A percentile compares a stretch with the other conserved stretches of the same genome.
Evolutionary conservation across 2,113 vertebrate genomes (phyloP).

Genomic region (Nesogale talazaci): DNA sequence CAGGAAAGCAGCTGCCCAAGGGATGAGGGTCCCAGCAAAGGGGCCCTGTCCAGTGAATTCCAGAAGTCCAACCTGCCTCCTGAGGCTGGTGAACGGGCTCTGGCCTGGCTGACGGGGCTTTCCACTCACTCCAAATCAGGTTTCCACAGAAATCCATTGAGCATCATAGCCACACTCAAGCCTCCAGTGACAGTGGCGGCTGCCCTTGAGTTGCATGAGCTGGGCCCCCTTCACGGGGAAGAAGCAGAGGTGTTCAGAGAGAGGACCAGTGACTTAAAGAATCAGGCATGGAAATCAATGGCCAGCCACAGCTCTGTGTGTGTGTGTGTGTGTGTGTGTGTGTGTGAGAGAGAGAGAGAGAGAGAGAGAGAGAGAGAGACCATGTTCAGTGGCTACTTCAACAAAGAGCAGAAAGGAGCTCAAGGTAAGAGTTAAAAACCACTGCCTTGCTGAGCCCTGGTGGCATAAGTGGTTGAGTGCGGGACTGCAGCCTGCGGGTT

Average conservation of each 20-base stretch:
- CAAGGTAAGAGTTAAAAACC: background rate
- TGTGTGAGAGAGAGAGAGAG: no score
- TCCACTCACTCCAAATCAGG: background rate
- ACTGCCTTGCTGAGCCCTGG: no score
- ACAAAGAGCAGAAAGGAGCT: background rate
- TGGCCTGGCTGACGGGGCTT: background rate
- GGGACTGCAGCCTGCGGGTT: no score
- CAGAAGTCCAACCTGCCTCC: background rate
- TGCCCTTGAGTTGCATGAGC: no score
- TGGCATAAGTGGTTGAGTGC: no score
- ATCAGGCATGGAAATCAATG: background rate
- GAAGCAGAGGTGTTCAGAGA: background rate
- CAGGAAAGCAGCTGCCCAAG: no score
- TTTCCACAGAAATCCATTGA: no score
- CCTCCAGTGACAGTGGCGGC: no score
- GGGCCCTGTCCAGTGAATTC: background rate
- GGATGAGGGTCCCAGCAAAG: background rate
- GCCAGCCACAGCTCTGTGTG: background rate
- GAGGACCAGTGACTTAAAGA: background rate
- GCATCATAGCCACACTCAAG: no score
- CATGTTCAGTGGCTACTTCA: background rate
- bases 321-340: no score
- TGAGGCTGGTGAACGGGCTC: background rate
- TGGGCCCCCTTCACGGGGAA: accelerated
- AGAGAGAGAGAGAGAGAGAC: no score